Conservation (phyloP, 2,888 invertebrate genomes). For the Thysanoteuthis rhombus region DNA sequence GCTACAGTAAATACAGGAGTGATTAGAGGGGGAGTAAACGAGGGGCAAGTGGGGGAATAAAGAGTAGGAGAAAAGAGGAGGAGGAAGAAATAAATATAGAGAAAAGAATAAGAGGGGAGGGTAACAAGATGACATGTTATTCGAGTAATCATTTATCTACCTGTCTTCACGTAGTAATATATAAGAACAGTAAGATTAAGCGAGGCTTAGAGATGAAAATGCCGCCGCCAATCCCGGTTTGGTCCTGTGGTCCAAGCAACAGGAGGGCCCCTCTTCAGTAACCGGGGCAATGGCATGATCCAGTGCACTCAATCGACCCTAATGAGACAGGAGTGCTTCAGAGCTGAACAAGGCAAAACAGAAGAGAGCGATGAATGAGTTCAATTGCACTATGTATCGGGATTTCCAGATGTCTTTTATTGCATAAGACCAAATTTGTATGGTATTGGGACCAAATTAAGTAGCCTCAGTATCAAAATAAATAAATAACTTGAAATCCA, state of each 20-base stretch:
- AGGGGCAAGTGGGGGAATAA: background rate
- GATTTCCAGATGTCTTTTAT: no score
- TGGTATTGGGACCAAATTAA: no score
- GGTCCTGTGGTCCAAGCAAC: background rate
- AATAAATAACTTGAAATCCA: no score
- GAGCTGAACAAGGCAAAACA: background rate
- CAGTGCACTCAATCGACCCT: background rate
- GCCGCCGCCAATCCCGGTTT: background rate
- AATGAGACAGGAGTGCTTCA: background rate
- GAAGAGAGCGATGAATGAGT: background rate
- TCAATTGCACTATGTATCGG: no score
- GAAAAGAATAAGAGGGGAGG: background rate
- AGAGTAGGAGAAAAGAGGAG: background rate
- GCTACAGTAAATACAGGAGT: background rate
- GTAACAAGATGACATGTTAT: background rate
- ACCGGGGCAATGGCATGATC: background rate
- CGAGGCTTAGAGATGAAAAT: conserved; percentile 12
- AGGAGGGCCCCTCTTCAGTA: background rate
- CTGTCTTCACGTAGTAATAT: background rate
- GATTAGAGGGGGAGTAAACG: background rate
- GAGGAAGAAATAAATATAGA: no score
- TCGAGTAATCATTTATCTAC: background rate
- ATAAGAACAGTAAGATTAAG: conserved; percentile 12
- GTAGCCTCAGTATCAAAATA: no score
- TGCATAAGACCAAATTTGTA: no score